A percentile compares a stretch with the other conserved stretches of the same genome.
Conservation (phyloP, 1,140 invertebrate species). For the Procambarus clarkii region DNA sequence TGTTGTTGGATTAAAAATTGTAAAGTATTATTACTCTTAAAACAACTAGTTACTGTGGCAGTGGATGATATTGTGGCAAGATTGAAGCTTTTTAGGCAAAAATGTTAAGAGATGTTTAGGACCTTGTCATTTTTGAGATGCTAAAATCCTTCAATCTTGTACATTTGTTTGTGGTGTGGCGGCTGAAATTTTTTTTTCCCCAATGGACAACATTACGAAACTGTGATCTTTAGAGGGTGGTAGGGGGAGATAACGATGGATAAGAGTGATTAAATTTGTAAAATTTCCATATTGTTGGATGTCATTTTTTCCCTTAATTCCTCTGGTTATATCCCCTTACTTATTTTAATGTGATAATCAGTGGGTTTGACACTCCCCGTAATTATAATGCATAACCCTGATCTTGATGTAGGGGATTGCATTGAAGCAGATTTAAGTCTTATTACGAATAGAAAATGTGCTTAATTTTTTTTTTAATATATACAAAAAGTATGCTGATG, state of each 20-base stretch:
- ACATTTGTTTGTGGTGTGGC: slow-evolving; percentile 59
- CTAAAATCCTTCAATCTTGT: background rate
- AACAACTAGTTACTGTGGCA: slow-evolving; percentile 49
- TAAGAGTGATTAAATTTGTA: background rate
- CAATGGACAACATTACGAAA: slow-evolving; percentile 14
- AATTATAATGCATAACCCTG: slow-evolving; percentile 42
- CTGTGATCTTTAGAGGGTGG: slow-evolving; percentile 56
- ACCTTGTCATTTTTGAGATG: background rate
- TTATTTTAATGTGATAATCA: slow-evolving; percentile 45
- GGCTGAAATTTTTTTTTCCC: slow-evolving; percentile 41
- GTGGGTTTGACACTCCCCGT: background rate
- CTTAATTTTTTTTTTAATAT: background rate
- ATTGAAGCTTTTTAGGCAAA: background rate
- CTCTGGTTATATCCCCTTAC: slow-evolving; percentile 32
- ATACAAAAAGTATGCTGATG: too few relatives aligned
- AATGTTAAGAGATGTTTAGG: background rate
- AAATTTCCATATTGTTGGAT: background rate
- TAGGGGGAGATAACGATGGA: slow-evolving; percentile 28
- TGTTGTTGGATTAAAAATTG: slow-evolving; percentile 39
- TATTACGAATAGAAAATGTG: background rate
- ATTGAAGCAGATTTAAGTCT: background rate
- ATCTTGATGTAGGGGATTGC: background rate
- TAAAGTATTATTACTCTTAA: slow-evolving; percentile 41
- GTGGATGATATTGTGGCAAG: slow-evolving; percentile 55
- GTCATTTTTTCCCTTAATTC: background rate